Conservation (phyloP, 2,113 vertebrate species). For the Aptenodytes forsteri region DNA sequence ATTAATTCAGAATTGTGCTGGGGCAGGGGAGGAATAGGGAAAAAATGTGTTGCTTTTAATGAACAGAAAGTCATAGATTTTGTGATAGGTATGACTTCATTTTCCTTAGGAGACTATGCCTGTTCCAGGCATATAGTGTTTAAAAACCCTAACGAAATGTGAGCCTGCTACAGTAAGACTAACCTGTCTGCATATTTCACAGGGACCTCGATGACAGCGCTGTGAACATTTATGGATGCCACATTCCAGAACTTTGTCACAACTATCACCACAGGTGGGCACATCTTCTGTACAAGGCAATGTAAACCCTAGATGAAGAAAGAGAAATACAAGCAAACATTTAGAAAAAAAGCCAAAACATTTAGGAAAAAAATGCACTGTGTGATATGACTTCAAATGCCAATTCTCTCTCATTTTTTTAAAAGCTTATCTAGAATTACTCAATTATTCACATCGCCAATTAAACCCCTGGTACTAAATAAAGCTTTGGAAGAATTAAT, state of each 20-base stretch:
- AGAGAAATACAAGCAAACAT: not conserved
- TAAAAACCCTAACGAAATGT: not conserved
- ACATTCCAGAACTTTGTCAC: slow-evolving; percentile 89
- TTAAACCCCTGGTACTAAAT: not conserved
- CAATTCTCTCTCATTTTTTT: not conserved
- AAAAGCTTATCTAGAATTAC: not conserved
- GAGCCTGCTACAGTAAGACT: not conserved
- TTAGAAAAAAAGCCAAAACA: not conserved
- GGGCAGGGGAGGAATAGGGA: accelerated
- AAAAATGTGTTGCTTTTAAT: not conserved
- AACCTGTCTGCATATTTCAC: slow-evolving; percentile 96
- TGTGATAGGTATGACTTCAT: not conserved
- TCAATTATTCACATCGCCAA: not conserved
- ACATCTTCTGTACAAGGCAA: slow-evolving; percentile 95
- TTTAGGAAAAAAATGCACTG: not conserved
- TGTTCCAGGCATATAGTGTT: not conserved
- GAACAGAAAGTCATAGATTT: not conserved
- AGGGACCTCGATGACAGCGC: slow-evolving; percentile 92
- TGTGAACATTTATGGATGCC: slow-evolving; percentile 92
- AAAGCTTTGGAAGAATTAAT: not conserved
- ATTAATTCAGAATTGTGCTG: not conserved
- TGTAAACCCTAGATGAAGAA: slow-evolving; percentile 77
- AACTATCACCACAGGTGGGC: slow-evolving; percentile 91
- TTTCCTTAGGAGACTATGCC: not conserved
- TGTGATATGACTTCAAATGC: not conserved